Percentiles rank a stretch among this genome's conserved stretches.
Evolutionary conservation across 2,888 invertebrate genomes (phyloP).

Genomic region (Blera fallax): DNA sequence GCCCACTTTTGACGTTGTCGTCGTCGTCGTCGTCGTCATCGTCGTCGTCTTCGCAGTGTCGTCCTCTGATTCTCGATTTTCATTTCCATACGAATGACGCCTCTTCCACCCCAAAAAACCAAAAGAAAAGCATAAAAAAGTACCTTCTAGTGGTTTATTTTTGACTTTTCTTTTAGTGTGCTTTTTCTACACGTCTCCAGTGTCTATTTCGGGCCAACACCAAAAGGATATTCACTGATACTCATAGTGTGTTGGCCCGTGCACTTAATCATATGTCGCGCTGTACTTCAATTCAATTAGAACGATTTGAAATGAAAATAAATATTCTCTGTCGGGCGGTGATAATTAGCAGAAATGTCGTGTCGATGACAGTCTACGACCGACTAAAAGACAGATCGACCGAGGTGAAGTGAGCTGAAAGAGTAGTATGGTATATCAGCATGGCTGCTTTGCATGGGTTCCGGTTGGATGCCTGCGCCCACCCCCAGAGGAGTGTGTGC

Average conservation of each 20-base stretch:
- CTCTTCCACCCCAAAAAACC: slow-evolving; percentile 20
- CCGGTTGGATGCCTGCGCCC: slow-evolving; percentile 22
- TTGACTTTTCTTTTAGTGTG: background rate
- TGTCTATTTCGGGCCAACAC: slow-evolving; percentile 28
- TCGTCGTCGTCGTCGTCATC: background rate
- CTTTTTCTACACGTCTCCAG: background rate
- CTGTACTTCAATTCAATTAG: slow-evolving; percentile 60
- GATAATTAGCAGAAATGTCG: slow-evolving; percentile 64
- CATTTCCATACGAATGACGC: slow-evolving; percentile 9
- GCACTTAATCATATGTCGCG: slow-evolving; percentile 53
- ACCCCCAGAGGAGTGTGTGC: slow-evolving; percentile 5
- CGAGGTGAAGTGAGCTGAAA: background rate
- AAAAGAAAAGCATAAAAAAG: background rate
- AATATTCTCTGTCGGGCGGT: slow-evolving; percentile 44
- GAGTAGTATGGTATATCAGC: background rate
- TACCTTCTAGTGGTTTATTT: background rate
- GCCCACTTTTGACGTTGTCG: slow-evolving; percentile 57
- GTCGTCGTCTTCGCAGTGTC: background rate
- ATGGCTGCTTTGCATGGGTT: slow-evolving; percentile 8
- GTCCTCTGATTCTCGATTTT: slow-evolving; percentile 14
- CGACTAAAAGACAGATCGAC: slow-evolving; percentile 11
- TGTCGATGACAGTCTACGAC: slow-evolving; percentile 47
- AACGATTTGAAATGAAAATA: slow-evolving; percentile 55
- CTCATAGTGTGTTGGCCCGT: background rate
- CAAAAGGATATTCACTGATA: background rate